Percentiles rank a stretch among this genome's conserved stretches.
Evolutionary conservation across 2,113 vertebrate genomes (phyloP).

Genomic region (Pseudois nayaur): DNA sequence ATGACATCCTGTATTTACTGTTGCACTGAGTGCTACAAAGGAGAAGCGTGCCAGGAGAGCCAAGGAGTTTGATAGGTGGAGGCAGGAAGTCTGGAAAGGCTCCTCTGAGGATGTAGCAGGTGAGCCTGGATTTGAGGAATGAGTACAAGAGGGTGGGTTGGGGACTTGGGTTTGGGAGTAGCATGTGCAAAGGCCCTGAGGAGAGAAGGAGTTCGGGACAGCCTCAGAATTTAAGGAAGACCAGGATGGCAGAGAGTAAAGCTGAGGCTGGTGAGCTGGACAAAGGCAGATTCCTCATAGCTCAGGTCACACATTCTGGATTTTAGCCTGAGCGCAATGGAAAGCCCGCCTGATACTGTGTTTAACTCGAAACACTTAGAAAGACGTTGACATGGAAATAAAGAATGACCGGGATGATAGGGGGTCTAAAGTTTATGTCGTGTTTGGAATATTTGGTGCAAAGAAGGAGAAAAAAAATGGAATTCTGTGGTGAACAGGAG

Average conservation of each 20-base stretch:
- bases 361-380: background rate
- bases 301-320: background rate
- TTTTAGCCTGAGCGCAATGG: background rate
- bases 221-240: background rate
- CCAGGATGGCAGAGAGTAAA: background rate
- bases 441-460: background rate
- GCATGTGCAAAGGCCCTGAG: background rate
- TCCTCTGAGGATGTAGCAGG: background rate
- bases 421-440: background rate
- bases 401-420: background rate
- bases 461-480: background rate
- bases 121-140: background rate
- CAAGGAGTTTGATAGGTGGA: background rate
- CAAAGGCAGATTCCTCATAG: background rate
- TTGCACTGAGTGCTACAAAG: background rate
- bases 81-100: background rate
- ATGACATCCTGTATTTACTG: background rate
- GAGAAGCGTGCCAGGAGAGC: background rate
- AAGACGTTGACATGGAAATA: background rate
- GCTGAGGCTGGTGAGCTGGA: background rate
- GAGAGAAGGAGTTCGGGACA: background rate
- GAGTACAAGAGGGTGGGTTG: background rate
- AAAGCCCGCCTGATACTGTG: background rate
- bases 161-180: background rate
- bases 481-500: fast-evolving